Conservation (phyloP, 1,140 invertebrate genomes). For the Eubasilissa regina region DNA sequence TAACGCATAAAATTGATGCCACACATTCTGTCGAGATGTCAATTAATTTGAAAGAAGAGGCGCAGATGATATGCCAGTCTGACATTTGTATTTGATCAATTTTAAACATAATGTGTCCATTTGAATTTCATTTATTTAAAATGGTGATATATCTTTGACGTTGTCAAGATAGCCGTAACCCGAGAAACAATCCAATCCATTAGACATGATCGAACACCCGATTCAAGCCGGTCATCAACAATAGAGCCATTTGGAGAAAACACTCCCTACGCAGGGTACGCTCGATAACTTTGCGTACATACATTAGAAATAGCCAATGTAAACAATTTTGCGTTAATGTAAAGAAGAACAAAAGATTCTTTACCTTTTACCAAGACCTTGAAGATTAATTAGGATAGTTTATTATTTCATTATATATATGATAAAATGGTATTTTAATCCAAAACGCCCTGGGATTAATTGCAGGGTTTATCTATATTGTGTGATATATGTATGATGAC, state of each 20-base stretch:
- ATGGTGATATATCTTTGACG: no score
- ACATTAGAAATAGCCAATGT: neutral
- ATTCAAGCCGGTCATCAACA: constrained; percentile 22
- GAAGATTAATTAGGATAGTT: neutral
- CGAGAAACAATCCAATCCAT: constrained; percentile 26
- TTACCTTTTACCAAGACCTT: neutral
- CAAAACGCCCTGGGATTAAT: no score
- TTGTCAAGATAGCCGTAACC: neutral
- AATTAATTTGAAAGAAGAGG: no score
- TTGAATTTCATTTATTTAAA: no score
- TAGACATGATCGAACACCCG: constrained; percentile 38
- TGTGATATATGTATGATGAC: no score
- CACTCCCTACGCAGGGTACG: neutral
- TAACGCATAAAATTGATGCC: neutral
- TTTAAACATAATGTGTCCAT: no score
- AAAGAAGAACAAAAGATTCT: neutral
- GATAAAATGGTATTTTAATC: neutral
- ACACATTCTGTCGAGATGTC: neutral
- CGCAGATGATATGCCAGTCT: no score
- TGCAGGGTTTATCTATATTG: no score
- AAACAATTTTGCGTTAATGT: neutral
- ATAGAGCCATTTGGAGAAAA: constrained; percentile 5
- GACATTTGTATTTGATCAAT: no score
- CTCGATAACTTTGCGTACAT: neutral
- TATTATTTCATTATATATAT: neutral